phyloP scores from a whole-genome alignment of 2,113 vertebrate species.

The Diphyllodes magnificus region DNA sequence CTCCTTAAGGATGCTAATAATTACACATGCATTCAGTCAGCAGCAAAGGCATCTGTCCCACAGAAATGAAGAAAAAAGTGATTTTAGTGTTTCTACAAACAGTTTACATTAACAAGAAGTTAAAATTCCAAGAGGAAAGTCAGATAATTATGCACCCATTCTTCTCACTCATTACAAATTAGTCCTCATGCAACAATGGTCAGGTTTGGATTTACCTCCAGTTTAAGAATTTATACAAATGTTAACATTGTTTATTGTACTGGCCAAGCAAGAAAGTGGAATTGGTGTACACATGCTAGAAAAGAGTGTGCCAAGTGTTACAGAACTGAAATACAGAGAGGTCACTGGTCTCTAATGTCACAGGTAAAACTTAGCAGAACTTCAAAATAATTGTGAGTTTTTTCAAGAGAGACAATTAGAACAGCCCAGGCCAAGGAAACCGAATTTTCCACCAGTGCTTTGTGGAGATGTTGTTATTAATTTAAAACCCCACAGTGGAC shows the following conservation, averaged over 20 bases:
- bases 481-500: fast-evolving
- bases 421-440: background rate
- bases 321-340: background rate
- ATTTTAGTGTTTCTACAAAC: background rate
- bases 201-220: background rate
- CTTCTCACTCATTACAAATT: background rate
- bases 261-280: background rate
- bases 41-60: background rate
- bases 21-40: background rate
- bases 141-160: background rate
- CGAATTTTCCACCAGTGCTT: background rate
- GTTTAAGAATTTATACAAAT: background rate
- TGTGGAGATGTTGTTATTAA: background rate
- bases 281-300: background rate
- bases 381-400: background rate
- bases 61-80: background rate
- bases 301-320: background rate
- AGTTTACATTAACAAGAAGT: background rate
- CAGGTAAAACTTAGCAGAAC: background rate
- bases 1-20: background rate
- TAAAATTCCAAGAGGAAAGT: background rate
- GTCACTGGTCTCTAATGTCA: background rate
- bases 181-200: background rate
- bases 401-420: background rate
- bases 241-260: background rate